A percentile compares a stretch with the other conserved stretches of the same genome.
Evolutionary conservation across 2,888 invertebrate species (phyloP).

Genomic region (Polyploca ridens): DNA sequence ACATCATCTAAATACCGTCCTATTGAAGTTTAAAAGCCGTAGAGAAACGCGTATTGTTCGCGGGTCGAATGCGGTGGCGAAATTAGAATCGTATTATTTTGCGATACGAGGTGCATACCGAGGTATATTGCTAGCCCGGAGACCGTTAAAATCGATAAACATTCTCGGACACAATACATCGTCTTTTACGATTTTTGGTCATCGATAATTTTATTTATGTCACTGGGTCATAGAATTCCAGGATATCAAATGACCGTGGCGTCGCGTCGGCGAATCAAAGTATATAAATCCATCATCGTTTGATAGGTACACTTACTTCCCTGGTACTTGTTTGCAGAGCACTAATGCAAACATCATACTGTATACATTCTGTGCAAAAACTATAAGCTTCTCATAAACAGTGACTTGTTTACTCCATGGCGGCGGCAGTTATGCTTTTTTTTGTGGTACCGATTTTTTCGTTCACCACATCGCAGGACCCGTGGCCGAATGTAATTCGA

Average conservation of each 20-base stretch:
- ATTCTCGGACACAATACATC: conserved; percentile 40
- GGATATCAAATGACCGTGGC: conserved; percentile 45
- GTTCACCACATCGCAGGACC: conserved; percentile 50
- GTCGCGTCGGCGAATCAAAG: conserved; percentile 58
- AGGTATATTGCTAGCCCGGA: conserved; percentile 27
- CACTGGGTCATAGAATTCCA: conserved; percentile 18
- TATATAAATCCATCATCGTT: conserved; percentile 37
- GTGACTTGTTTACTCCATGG: conserved; percentile 69
- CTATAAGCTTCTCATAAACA: conserved; percentile 64
- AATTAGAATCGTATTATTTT: conserved; percentile 79
- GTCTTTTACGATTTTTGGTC: conserved; percentile 41
- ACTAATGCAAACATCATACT: conserved; percentile 49
- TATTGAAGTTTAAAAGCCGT: conserved; percentile 83
- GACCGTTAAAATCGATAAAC: conserved; percentile 49
- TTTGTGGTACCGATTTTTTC: conserved; percentile 61
- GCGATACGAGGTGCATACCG: conserved; percentile 44
- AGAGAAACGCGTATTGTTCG: conserved; percentile 74
- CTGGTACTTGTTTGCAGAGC: conserved; percentile 50
- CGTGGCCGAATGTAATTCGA: conserved; percentile 79
- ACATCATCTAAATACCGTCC: conserved; percentile 80
- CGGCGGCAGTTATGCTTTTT: conserved; percentile 57
- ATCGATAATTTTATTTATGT: conserved; percentile 62
- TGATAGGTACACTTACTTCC: conserved; percentile 33
- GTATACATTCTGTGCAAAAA: conserved; percentile 49
- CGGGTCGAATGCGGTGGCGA: conserved; percentile 76